These are phyloP conservation scores for Proisotoma minuta DNA, from an alignment of 2,888 invertebrate species.

Conservation along the genomic window DNA sequence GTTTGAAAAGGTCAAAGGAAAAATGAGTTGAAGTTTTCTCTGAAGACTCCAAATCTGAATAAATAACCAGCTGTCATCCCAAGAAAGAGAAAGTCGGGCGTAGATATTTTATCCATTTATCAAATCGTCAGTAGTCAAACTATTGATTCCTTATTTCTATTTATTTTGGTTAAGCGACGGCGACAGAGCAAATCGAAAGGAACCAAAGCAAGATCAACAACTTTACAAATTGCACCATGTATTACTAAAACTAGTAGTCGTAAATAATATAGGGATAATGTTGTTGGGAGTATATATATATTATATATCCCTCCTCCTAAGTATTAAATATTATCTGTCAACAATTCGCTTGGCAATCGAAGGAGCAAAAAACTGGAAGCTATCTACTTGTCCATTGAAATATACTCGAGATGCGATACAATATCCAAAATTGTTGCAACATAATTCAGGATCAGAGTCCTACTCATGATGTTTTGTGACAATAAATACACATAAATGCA, in stretches of 20 bases:
- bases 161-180: too few relatives aligned
- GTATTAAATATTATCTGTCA: background rate
- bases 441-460: slow-evolving; percentile 25
- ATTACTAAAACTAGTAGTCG: too few relatives aligned
- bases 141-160: too few relatives aligned
- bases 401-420: background rate
- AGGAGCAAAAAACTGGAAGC: background rate
- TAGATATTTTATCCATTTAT: slow-evolving; percentile 4
- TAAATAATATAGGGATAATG: too few relatives aligned
- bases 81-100: background rate
- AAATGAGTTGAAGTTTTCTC: background rate
- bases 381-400: background rate
- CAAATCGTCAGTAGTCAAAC: too few relatives aligned
- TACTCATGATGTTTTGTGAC: slow-evolving; percentile 20
- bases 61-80: slow-evolving; percentile 6
- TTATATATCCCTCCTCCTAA: background rate
- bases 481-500: slow-evolving; percentile 13
- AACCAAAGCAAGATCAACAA: too few relatives aligned
- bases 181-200: too few relatives aligned
- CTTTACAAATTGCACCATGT: too few relatives aligned
- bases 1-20: too few relatives aligned
- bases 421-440: slow-evolving; percentile 9
- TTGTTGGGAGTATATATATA: background rate
- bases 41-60: background rate
- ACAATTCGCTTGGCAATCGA: too few relatives aligned